phyloP scores from a whole-genome alignment of 2,797 vertebrate species.

The Artibeus jamaicensis region DNA sequence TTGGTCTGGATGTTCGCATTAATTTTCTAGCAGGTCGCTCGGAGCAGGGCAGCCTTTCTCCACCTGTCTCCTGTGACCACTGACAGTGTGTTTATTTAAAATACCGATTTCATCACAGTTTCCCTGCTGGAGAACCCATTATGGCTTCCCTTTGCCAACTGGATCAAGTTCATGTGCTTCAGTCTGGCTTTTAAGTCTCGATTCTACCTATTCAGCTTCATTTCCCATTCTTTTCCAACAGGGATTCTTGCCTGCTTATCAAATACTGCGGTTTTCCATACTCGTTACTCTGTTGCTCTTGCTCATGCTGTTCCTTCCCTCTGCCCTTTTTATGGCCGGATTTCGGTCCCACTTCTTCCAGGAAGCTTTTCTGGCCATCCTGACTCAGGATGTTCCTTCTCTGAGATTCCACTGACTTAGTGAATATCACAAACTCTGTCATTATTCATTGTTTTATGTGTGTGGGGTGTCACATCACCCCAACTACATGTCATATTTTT shows the following conservation, averaged over 20 bases:
- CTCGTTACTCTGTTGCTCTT: background rate
- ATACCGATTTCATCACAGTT: constrained; percentile 12
- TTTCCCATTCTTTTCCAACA: background rate
- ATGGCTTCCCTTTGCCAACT: constrained; percentile 42
- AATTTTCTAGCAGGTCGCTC: background rate
- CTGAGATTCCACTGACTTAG: background rate
- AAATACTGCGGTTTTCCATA: background rate
- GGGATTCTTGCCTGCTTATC: background rate
- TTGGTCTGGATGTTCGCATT: background rate
- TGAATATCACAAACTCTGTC: background rate
- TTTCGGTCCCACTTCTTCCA: background rate
- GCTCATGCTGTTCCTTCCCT: background rate
- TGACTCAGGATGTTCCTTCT: background rate
- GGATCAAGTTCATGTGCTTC: background rate
- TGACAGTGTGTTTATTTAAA: constrained; percentile 35
- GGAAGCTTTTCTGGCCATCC: background rate
- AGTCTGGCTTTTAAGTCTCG: constrained; percentile 12
- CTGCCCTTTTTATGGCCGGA: background rate
- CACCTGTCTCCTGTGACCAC: background rate
- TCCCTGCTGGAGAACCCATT: constrained; percentile 18
- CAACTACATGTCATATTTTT: background rate
- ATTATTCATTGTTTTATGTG: background rate
- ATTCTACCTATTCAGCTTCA: background rate
- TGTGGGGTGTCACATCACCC: background rate
- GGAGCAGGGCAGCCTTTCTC: background rate